Evolutionary conservation across 2,113 vertebrate species (phyloP).

Genomic region (Barnardius zonarius): DNA sequence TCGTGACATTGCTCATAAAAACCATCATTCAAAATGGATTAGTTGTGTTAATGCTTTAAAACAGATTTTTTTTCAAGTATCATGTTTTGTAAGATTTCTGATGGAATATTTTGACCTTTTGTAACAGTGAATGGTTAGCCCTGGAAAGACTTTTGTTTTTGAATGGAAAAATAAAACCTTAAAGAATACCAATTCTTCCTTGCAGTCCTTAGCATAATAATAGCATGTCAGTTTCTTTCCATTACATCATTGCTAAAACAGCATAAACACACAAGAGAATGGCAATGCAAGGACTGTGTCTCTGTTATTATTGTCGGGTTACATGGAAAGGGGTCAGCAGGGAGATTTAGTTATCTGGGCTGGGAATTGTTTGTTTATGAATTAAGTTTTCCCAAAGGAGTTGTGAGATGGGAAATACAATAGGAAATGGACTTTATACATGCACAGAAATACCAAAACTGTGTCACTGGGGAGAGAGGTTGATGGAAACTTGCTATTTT

Average conservation of each 20-base stretch:
- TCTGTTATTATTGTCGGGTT: not conserved
- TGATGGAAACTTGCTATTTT: constrained; percentile 64
- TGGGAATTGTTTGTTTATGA: constrained; percentile 65
- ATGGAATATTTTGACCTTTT: constrained; percentile 49
- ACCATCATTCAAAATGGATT: not conserved
- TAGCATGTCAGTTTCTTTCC: constrained; percentile 69
- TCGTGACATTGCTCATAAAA: not conserved
- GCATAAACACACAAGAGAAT: constrained; percentile 50
- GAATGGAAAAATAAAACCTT: constrained; percentile 67
- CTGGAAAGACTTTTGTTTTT: constrained; percentile 34
- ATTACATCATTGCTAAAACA: constrained; percentile 69
- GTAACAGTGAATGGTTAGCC: not conserved
- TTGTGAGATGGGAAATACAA: constrained; percentile 56
- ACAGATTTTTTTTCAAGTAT: not conserved
- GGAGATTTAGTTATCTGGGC: constrained; percentile 25
- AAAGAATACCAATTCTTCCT: constrained; percentile 51
- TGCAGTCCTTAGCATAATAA: constrained; percentile 29
- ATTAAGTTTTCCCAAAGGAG: constrained; percentile 67
- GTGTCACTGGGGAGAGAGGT: not conserved
- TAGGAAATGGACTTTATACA: constrained; percentile 58
- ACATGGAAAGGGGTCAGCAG: not conserved
- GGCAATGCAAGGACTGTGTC: not conserved
- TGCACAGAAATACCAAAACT: constrained; percentile 46
- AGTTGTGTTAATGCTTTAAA: not conserved
- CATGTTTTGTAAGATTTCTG: not conserved